Conservation (phyloP, 2,113 vertebrate species). For the Mobula hypostoma region DNA sequence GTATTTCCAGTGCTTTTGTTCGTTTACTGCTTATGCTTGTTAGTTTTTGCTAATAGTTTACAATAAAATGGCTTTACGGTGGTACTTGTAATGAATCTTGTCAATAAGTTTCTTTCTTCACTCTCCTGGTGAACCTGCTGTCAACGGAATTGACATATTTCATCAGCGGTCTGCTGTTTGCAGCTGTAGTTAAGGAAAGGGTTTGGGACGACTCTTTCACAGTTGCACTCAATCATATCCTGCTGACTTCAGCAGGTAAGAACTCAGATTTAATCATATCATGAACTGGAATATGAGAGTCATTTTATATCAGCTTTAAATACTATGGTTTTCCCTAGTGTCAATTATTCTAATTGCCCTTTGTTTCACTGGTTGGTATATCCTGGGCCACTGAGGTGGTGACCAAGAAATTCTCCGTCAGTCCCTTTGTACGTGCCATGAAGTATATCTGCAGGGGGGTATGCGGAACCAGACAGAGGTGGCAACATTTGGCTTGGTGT, state of each 20-base stretch:
- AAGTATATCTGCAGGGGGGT: not conserved
- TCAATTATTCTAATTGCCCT: not conserved
- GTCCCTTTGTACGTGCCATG: not conserved
- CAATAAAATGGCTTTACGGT: not conserved
- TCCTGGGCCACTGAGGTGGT: not conserved
- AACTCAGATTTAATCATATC: no score
- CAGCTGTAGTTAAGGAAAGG: constrained; percentile 68
- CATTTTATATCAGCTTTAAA: not conserved
- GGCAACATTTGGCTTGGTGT: not conserved
- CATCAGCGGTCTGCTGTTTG: constrained; percentile 68
- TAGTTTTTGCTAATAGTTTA: not conserved
- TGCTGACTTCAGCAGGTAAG: constrained; percentile 65
- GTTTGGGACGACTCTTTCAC: constrained; percentile 78
- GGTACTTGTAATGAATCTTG: not conserved
- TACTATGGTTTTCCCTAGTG: not conserved
- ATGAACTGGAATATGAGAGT: not conserved
- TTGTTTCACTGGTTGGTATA: not conserved
- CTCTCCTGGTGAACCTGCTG: constrained; percentile 55
- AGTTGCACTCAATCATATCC: constrained; percentile 65
- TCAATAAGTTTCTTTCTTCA: not conserved
- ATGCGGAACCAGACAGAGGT: not conserved
- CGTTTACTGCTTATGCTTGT: no score
- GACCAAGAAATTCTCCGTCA: not conserved
- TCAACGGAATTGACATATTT: constrained; percentile 74
- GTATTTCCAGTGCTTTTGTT: no score